phyloP scores from a whole-genome alignment of 2,113 vertebrate genomes.

The Albula glossodonta region DNA sequence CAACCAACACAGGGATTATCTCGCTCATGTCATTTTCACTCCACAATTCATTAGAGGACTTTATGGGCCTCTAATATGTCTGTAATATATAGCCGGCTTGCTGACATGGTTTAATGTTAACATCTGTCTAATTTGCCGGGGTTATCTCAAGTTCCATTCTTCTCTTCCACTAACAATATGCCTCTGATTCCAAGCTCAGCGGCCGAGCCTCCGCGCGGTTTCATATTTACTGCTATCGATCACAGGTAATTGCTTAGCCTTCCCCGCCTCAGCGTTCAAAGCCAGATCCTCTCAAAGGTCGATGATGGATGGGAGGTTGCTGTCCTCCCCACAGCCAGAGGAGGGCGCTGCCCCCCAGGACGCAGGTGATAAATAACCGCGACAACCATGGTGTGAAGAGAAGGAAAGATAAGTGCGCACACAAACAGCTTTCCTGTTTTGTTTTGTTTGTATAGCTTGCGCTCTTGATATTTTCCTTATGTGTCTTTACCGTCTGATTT shows the following conservation, averaged over 20 bases:
- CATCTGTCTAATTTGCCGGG: slow-evolving; percentile 76
- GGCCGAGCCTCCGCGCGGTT: slow-evolving; percentile 67
- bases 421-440: background rate
- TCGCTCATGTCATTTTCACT: slow-evolving; percentile 58
- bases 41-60: slow-evolving; percentile 72
- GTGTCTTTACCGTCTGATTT: background rate
- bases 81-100: slow-evolving; percentile 71
- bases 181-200: slow-evolving; percentile 65
- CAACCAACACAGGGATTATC: slow-evolving; percentile 53
- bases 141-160: slow-evolving; percentile 78
- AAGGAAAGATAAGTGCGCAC: background rate
- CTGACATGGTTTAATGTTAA: slow-evolving; percentile 74
- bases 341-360: slow-evolving; percentile 63
- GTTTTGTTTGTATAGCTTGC: background rate
- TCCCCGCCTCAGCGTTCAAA: slow-evolving; percentile 69
- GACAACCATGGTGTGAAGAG: background rate
- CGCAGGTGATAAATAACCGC: slow-evolving; percentile 2
- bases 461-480: slow-evolving; percentile 4
- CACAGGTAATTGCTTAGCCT: slow-evolving; percentile 75
- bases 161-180: slow-evolving; percentile 71
- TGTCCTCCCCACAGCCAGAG: slow-evolving; percentile 44
- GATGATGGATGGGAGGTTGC: slow-evolving; percentile 49
- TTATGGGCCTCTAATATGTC: slow-evolving; percentile 62
- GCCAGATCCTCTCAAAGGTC: slow-evolving; percentile 54
- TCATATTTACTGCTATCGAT: slow-evolving; percentile 79